Evolutionary conservation across 2,797 vertebrate genomes (phyloP), one percentile per base, ranked within the genome.

Genomic region (Pseudotriccus pelzelni): DNA sequence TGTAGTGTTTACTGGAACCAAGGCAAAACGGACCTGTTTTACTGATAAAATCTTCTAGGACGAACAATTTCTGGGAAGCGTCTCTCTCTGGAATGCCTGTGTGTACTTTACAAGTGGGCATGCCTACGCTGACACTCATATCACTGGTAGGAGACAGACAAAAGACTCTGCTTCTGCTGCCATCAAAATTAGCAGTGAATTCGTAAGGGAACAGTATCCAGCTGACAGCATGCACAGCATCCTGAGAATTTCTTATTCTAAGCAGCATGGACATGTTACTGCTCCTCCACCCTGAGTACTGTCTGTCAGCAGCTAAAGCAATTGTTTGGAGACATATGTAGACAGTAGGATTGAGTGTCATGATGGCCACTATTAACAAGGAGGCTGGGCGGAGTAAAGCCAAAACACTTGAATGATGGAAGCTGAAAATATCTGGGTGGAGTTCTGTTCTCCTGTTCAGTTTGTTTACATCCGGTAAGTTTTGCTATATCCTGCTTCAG

Each of bases 101-200:
- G 87, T 27, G 44, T 63, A 70, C 49, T 87, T 86, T 70, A 60
- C n/a, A 81, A 90, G 43, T 3, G 68, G 21, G 30, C 10, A 46
- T 34, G 77, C 60, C 90, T 88, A 88, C 0, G 1, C 46, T 87
- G 77, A 62, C 20, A 37, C 50, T 12, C 5, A 0, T 27, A 52
- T 44, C 43, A 5, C 39, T 39, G n/a, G 32, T 68, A 76, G 77
- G 18, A 90, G 43, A 56, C 0, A 2, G 63, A 69, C 46, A 34
- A 87, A 92, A 86, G n/a, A 32, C 46, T 91, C 79, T 12, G 4
- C 74, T 79, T 72, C 75, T 91, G 68, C 78, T 81, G 73, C 52
- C 2, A 0, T 85, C 80, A 94, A 93, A 94, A 92, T 78, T 41
- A 96, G 81, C 80, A 76, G 66, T 32, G 50, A 87, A 93, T 84